Evolutionary conservation across 2,888 invertebrate species (phyloP), one percentile per base, ranked within the genome.

Genomic region (Mactromeris polynyma): DNA sequence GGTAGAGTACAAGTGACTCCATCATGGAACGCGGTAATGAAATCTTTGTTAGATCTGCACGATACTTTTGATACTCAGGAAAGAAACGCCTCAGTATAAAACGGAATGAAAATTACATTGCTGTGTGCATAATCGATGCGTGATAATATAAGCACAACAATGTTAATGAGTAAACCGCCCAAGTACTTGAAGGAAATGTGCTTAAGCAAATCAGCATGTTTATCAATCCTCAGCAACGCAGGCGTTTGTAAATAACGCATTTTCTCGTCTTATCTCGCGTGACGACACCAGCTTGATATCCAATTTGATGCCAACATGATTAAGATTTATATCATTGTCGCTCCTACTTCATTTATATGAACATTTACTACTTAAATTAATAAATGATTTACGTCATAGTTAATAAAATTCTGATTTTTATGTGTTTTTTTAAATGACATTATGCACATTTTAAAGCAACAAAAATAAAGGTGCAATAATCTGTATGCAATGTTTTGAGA

Each of bases 121-220:
- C 14, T 46, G 11, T 46, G 46, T 46, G n/a, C 26, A n/a, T n/a
- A 64, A n/a, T 31, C 31, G 14, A 36, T 33, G 36, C 33, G 14
- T 33, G 17, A 73, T 73, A 19, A 33, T 73, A 73, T 19, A 33
- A 33, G 17, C 73, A 73, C 36, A 36, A 33, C 1, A 19, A 33
- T 73, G 26, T 73, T 58, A 73, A 73, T 73, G 73, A 73, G 73
- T 73, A 2, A 19, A 73, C 73, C 73, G 33, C 73, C 73, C 33
- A 17, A 33, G 19, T 17, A 73, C 33, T 73, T 73, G 36, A 73
- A 14, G 33, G 3, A 73, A 33, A 73, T 33, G 0, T 73, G 36
- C 19, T 33, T 33, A 36, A 73, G 36, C 73, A 36, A 33, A 36
- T 4, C 26, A 64, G n/a, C 58, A 26, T 64, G 58, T 58, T 58